Evolutionary conservation across 2,113 vertebrate species (phyloP).

Genomic region (Vulpes ferrilata): DNA sequence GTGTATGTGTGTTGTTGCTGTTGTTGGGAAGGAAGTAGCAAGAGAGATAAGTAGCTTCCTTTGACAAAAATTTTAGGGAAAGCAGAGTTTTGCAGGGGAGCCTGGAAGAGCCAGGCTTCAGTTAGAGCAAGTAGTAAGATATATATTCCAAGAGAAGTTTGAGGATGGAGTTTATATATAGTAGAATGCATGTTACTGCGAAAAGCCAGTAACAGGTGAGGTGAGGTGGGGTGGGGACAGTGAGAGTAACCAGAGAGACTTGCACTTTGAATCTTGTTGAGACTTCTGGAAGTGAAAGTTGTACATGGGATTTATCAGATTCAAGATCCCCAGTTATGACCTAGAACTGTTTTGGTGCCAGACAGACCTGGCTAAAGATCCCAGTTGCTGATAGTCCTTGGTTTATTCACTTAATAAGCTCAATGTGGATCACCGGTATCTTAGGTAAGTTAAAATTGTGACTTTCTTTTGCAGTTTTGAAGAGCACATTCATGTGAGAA

Average conservation of each 20-base stretch:
- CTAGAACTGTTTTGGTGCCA: neutral
- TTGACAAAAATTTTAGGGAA: neutral
- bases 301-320: neutral
- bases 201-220: neutral
- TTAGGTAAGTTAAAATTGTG: neutral
- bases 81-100: neutral
- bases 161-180: neutral
- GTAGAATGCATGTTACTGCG: neutral
- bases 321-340: neutral
- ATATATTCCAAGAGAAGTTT: neutral
- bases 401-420: constrained; percentile 27
- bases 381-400: neutral
- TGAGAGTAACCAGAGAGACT: neutral
- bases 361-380: neutral
- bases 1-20: neutral
- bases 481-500: constrained; percentile 15
- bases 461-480: constrained; percentile 21
- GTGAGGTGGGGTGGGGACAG: neutral
- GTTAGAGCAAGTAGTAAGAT: neutral
- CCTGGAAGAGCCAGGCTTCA: neutral
- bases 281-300: constrained; percentile 5
- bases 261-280: neutral
- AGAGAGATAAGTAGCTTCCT: neutral
- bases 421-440: neutral
- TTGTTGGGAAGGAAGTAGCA: neutral